These are phyloP conservation scores for Drosophila ercepeae DNA, from an alignment of 1,140 invertebrate species.

Conservation along the genomic window DNA sequence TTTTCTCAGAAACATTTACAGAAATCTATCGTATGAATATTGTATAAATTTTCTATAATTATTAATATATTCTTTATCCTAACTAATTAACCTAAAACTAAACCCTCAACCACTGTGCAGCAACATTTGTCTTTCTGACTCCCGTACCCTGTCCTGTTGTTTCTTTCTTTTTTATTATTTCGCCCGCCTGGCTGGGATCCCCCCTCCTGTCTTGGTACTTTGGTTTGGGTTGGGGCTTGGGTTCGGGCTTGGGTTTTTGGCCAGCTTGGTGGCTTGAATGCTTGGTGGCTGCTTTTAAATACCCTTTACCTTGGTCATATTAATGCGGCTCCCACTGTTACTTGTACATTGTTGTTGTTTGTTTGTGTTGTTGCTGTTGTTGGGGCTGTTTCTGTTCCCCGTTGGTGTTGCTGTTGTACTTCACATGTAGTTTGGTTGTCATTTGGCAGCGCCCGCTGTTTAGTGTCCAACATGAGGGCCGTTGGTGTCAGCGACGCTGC, in stretches of 20 bases:
- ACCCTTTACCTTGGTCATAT: constrained; percentile 80
- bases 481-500: constrained; percentile 70
- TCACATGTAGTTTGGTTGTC: constrained; percentile 81
- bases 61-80: too few species aligned
- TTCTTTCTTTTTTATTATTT: constrained; percentile 4
- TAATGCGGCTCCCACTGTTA: constrained; percentile 81
- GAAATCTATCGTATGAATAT: too few species aligned
- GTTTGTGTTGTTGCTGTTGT: constrained; percentile 62
- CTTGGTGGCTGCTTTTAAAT: constrained; percentile 78
- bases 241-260: constrained; percentile 19
- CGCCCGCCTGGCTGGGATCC: constrained; percentile 21
- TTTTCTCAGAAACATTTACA: too few species aligned
- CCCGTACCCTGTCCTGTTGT: constrained; percentile 19
- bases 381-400: constrained; percentile 36
- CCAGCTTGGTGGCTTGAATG: constrained; percentile 51
- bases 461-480: constrained; percentile 81
- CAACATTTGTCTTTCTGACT: constrained; percentile 61
- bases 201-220: constrained; percentile 19
- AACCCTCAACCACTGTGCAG: constrained; percentile 18
- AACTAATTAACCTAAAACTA: neutral
- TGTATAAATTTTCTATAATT: too few species aligned
- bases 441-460: constrained; percentile 82
- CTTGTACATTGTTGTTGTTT: constrained; percentile 62
- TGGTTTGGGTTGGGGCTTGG: constrained; percentile 25
- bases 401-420: constrained; percentile 74